These are phyloP conservation scores for Trachelus stipa DNA, from an alignment of 2,888 invertebrate genomes.

Conservation along the genomic window DNA sequence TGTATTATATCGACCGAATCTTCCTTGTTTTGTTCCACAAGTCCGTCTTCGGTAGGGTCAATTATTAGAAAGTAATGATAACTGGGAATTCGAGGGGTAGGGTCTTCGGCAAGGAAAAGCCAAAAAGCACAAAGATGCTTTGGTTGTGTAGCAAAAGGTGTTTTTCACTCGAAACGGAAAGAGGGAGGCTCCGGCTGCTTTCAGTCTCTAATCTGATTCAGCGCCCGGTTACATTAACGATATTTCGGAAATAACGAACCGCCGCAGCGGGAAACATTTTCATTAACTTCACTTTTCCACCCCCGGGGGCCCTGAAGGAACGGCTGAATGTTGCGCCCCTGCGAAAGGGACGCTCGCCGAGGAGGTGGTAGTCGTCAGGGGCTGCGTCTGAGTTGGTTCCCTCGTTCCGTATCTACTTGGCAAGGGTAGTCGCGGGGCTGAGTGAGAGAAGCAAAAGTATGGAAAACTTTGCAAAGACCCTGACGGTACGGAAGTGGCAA, in stretches of 20 bases:
- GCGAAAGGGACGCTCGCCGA: not conserved
- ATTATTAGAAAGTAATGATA: not conserved
- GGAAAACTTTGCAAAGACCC: not conserved
- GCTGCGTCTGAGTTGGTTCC: not conserved
- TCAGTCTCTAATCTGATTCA: constrained; percentile 31
- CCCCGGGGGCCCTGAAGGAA: not conserved
- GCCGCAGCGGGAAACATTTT: constrained; percentile 59
- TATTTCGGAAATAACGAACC: constrained; percentile 47
- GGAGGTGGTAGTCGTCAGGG: constrained; percentile 6
- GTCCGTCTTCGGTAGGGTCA: not conserved
- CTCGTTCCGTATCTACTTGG: not conserved
- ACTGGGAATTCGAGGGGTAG: not conserved
- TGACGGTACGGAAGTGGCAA: not conserved
- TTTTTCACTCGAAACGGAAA: constrained; percentile 15
- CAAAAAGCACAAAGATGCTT: not conserved
- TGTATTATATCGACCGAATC: not conserved
- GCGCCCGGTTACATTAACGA: constrained; percentile 27
- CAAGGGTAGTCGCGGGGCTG: not conserved
- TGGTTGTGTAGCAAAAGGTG: constrained; percentile 5
- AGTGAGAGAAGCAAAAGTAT: not conserved
- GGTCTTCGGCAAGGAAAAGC: constrained; percentile 11
- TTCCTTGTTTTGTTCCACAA: not conserved
- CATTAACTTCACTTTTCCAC: constrained; percentile 48
- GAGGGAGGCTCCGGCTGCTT: not conserved
- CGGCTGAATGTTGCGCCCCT: not conserved